phyloP scores from a whole-genome alignment of 2,797 vertebrate species.

The Melanotaenia parkinsoni region DNA sequence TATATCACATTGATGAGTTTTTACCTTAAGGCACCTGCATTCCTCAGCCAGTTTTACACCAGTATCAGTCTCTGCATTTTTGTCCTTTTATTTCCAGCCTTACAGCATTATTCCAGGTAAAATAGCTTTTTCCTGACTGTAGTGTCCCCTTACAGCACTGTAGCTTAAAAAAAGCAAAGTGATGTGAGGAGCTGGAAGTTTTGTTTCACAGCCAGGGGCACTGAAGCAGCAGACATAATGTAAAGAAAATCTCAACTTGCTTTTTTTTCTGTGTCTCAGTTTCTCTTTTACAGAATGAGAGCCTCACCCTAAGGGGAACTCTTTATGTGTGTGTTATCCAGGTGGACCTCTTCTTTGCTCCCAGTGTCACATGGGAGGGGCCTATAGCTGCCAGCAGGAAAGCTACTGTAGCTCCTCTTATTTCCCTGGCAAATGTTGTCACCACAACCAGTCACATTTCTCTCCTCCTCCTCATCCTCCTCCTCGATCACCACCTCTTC shows the following conservation, averaged over 20 bases:
- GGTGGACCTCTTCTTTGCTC: conserved; percentile 75
- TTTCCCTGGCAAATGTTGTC: conserved; percentile 88
- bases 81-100: conserved; percentile 7
- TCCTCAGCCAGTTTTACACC: conserved; percentile 4
- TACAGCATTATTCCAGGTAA: conserved; percentile 3
- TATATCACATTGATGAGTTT: not conserved
- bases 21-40: not conserved
- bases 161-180: conserved; percentile 23
- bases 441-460: conserved; percentile 80
- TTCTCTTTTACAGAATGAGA: conserved; percentile 51
- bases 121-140: not conserved
- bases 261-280: conserved; percentile 55
- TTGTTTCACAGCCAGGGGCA: conserved; percentile 52
- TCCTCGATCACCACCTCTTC: conserved; percentile 29
- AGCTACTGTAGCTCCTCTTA: conserved; percentile 74
- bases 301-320: conserved; percentile 37
- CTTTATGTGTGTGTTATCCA: conserved; percentile 53
- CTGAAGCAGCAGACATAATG: conserved; percentile 25
- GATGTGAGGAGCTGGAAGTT: conserved; percentile 24
- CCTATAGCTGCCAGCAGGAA: conserved; percentile 51
- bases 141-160: conserved; percentile 2
- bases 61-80: conserved; percentile 15
- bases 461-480: conserved; percentile 68
- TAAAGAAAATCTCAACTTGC: conserved; percentile 48
- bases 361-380: conserved; percentile 79